A percentile compares a stretch with the other conserved stretches of the same genome.
Conservation (phyloP, 2,888 invertebrate species). For the Glyphotaelius pellucidus region DNA sequence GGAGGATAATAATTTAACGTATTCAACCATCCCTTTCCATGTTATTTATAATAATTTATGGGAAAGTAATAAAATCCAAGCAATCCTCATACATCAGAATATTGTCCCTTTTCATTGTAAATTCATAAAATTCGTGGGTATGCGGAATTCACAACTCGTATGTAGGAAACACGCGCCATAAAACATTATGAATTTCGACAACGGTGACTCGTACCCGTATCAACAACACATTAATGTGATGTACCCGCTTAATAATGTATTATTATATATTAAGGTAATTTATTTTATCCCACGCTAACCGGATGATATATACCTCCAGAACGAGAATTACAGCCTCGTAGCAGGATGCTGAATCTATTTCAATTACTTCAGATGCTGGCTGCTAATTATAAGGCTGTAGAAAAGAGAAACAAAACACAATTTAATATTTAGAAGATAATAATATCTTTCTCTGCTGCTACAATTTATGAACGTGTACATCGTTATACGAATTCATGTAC, state of each 20-base stretch:
- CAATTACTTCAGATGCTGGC: not conserved
- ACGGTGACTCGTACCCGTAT: not conserved
- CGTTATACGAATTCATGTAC: too few relatives aligned
- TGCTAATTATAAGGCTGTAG: not conserved
- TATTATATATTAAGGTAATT: not conserved
- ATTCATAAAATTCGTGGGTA: not conserved
- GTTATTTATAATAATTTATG: not conserved
- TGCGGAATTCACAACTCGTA: not conserved
- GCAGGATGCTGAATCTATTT: not conserved
- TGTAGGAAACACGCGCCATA: not conserved
- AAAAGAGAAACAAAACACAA: not conserved
- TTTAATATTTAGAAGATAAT: not conserved
- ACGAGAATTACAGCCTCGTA: not conserved
- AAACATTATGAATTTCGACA: conserved; percentile 2
- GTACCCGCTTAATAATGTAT: not conserved
- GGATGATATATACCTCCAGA: not conserved
- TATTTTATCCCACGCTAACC: not conserved
- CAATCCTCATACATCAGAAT: not conserved
- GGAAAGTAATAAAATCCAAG: not conserved
- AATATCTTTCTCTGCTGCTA: too few relatives aligned
- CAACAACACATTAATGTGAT: conserved; percentile 2
- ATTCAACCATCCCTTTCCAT: not conserved
- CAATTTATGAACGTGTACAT: too few relatives aligned
- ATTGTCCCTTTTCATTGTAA: not conserved
- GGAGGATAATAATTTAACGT: not conserved